Evolutionary conservation across 2,888 invertebrate species (phyloP).

Genomic region (Apodemia duryi): DNA sequence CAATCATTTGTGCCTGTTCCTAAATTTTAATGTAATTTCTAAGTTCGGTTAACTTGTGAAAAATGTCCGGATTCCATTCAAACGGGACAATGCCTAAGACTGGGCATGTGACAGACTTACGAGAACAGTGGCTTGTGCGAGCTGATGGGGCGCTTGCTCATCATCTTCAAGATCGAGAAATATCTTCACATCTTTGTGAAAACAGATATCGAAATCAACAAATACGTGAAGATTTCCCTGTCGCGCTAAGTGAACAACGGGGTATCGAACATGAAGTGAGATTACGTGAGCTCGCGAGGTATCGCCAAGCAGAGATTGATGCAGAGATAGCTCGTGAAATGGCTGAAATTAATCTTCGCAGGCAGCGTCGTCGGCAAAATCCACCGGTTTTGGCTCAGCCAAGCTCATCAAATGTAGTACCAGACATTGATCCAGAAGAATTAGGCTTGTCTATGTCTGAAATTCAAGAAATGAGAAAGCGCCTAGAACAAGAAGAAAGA

Average conservation of each 20-base stretch:
- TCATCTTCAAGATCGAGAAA: slow-evolving; percentile 70
- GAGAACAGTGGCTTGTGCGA: slow-evolving; percentile 72
- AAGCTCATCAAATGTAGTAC: slow-evolving; percentile 47
- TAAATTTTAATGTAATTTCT: neutral
- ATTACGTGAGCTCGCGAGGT: slow-evolving; percentile 54
- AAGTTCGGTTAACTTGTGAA: slow-evolving; percentile 6
- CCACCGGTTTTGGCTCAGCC: slow-evolving; percentile 54
- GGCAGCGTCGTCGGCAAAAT: slow-evolving; percentile 53
- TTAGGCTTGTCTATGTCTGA: slow-evolving; percentile 62
- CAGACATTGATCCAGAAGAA: slow-evolving; percentile 50
- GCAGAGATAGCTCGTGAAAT: slow-evolving; percentile 70
- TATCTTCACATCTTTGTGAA: slow-evolving; percentile 69
- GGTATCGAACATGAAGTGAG: slow-evolving; percentile 63
- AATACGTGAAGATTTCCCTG: slow-evolving; percentile 72
- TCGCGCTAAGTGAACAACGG: slow-evolving; percentile 65
- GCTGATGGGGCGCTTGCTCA: slow-evolving; percentile 71
- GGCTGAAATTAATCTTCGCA: slow-evolving; percentile 67
- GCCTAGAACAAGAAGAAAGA: slow-evolving; percentile 66
- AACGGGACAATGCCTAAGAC: slow-evolving; percentile 72
- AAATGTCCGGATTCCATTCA: slow-evolving; percentile 63
- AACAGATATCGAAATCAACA: slow-evolving; percentile 71
- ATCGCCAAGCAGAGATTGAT: slow-evolving; percentile 67
- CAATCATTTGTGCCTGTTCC: neutral
- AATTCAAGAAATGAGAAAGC: slow-evolving; percentile 58
- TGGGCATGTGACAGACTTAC: slow-evolving; percentile 68